Evolutionary conservation across 2,888 invertebrate species (phyloP), one percentile per base, ranked within the genome.

Genomic region (Icerya purchasi): DNA sequence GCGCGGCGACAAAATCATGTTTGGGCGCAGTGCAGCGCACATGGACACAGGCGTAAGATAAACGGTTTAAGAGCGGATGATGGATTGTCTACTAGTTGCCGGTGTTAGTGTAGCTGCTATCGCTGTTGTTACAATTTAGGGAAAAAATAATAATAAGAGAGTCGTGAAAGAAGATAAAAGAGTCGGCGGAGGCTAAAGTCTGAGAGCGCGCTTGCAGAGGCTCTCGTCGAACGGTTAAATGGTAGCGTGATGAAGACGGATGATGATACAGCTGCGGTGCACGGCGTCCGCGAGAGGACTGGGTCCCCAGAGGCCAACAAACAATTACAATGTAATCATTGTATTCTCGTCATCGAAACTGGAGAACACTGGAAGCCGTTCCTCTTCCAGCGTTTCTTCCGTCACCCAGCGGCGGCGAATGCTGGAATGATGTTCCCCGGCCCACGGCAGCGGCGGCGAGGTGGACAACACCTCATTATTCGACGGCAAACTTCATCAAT

Each of bases 361-460:
- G 19, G 18, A n/a, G n/a, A n/a, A n/a, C n/a, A 10, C 53, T 14
- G 69, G 71, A 67, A 71, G 25, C 66, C 66, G 66, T 66, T 70
- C 64, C 62, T 51, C 72, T 74, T 66, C 68, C 68, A 67, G 74
- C 74, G 64, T 36, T 36, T 36, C 36, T 64, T 69, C 63, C 61
- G 67, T 69, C 72, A 68, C 68, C 68, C 69, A 70, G 71, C 68
- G 68, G 72, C 69, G 70, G n/a, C n/a, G n/a, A n/a, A n/a, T 71
- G 73, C 74, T 68, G 67, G 75, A 73, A 74, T 73, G 73, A 73
- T 73, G 72, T 73, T 74, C 74, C 75, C 74, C 74, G 74, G 74
- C 73, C 73, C 74, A 74, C 72, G 75, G 74, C 74, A 73, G 74
- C 73, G 73, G 73, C 73, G 74, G 74, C 74, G 74, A 74, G 74